phyloP scores from a whole-genome alignment of 2,888 invertebrate species.

The Oscheius sp. region DNA sequence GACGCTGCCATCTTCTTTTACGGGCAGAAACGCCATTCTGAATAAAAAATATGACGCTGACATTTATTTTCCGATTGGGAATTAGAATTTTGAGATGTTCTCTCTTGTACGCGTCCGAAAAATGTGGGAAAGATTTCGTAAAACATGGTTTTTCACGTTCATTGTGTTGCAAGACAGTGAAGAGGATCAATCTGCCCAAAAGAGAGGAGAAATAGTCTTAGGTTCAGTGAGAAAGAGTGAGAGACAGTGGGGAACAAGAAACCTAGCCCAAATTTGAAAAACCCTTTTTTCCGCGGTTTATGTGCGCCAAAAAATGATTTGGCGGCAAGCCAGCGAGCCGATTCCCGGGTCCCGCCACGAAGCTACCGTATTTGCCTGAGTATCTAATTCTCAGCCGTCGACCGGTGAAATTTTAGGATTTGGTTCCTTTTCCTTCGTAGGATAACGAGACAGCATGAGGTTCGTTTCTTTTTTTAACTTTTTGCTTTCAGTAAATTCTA shows the following conservation, averaged over 20 bases:
- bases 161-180: too few species aligned
- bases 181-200: too few species aligned
- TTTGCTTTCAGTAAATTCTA: background rate
- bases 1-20: too few species aligned
- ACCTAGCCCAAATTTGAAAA: background rate
- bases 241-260: background rate
- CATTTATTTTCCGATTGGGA: too few species aligned
- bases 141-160: too few species aligned
- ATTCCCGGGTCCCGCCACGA: background rate
- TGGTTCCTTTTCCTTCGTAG: slow-evolving; percentile 29
- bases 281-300: too few species aligned
- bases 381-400: slow-evolving; percentile 1
- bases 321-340: background rate
- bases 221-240: background rate
- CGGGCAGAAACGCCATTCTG: too few species aligned
- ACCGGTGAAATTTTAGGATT: slow-evolving; percentile 20
- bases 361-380: slow-evolving; percentile 25
- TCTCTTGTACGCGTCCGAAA: too few species aligned
- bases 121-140: too few species aligned
- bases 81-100: too few species aligned
- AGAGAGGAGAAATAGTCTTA: background rate
- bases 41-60: too few species aligned
- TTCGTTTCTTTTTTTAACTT: slow-evolving; percentile 13
- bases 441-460: slow-evolving; percentile 36
- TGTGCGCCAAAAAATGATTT: background rate